Conservation (phyloP, 2,113 vertebrate species). For the Vanacampus margaritifer region DNA sequence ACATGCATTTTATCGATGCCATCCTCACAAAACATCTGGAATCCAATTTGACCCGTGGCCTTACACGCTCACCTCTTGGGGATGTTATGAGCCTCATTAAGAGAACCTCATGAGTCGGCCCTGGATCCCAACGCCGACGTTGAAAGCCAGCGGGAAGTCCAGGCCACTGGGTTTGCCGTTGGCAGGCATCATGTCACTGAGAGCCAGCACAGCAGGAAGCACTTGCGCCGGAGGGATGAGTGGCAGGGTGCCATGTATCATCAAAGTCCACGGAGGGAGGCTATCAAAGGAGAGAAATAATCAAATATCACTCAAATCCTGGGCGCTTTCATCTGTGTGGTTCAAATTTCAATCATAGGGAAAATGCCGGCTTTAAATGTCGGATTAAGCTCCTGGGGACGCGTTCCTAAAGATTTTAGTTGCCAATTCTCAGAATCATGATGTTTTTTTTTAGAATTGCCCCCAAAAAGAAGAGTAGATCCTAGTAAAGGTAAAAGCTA, state of each 20-base stretch:
- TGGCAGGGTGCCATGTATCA: constrained; percentile 87
- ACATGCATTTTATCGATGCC: background rate
- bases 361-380: background rate
- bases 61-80: constrained; percentile 77
- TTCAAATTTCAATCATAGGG: background rate
- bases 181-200: constrained; percentile 78
- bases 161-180: constrained; percentile 76
- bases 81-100: constrained; percentile 79
- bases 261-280: constrained; percentile 90
- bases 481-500: too few relatives aligned
- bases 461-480: too few relatives aligned
- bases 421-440: too few relatives aligned
- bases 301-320: background rate
- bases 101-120: constrained; percentile 86
- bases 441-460: too few relatives aligned
- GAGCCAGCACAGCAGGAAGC: constrained; percentile 80
- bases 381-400: background rate
- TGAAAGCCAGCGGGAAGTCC: constrained; percentile 82
- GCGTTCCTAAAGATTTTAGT: too few relatives aligned
- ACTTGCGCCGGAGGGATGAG: constrained; percentile 85
- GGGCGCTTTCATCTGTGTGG: background rate
- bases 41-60: background rate
- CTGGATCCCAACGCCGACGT: constrained; percentile 84
- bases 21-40: background rate
- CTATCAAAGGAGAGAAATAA: constrained; percentile 51